These are phyloP conservation scores for Pachliopta kotzebuea DNA, from an alignment of 2,888 invertebrate species.

Conservation along the genomic window DNA sequence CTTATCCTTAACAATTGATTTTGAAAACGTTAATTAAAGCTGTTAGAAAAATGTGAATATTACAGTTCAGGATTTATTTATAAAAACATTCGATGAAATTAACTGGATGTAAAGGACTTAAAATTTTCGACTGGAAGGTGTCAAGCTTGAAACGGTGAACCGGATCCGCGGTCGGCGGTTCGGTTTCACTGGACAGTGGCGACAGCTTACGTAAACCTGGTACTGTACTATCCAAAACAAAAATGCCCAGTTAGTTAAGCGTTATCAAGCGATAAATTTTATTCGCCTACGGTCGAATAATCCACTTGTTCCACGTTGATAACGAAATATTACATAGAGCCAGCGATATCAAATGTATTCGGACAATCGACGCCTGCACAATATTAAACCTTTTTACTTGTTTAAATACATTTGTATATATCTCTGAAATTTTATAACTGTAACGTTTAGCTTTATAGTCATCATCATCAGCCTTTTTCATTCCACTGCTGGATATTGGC, in stretches of 20 bases:
- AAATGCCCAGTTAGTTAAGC: constrained; percentile 42
- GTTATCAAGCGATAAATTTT: constrained; percentile 64
- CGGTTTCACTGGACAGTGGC: constrained; percentile 40
- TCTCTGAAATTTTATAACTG: neutral
- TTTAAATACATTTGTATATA: neutral
- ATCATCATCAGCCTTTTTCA: no score
- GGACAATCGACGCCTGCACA: neutral
- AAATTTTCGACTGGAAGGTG: neutral
- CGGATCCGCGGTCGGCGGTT: constrained; percentile 38
- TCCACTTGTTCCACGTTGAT: constrained; percentile 54
- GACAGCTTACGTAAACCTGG: constrained; percentile 50
- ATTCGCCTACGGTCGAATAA: constrained; percentile 60
- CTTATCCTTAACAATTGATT: no score
- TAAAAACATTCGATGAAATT: no score
- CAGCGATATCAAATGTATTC: constrained; percentile 8
- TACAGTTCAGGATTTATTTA: no score
- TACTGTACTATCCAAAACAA: constrained; percentile 41
- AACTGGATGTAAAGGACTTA: constrained; percentile 5
- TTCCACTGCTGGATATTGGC: no score
- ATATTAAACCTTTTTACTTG: neutral
- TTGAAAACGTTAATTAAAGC: no score
- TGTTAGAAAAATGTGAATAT: no score
- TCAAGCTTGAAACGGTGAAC: constrained; percentile 45
- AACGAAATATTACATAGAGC: constrained; percentile 45
- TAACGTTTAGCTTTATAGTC: neutral